Evolutionary conservation across 2,888 invertebrate genomes (phyloP), one percentile per base, ranked within the genome.

Genomic region (Mantis religiosa): DNA sequence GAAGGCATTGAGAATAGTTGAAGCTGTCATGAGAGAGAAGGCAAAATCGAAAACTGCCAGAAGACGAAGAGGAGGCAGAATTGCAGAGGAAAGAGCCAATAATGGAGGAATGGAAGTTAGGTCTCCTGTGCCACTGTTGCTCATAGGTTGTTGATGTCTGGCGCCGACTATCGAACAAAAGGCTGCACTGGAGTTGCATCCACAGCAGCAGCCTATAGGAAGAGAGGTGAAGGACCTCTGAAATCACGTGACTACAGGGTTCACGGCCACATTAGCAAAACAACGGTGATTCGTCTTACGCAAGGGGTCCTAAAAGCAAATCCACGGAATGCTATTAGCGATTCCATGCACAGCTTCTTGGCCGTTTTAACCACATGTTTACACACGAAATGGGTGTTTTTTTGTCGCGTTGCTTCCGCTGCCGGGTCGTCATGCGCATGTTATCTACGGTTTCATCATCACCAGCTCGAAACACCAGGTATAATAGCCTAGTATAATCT

Each of bases 201-300:
- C 54, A 71, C 54, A 25, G 54, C 54, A 71, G 54, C 54, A 71
- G 54, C 54, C 54, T 71, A 71, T 71, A 71, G 54, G 20, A 71
- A 25, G 54, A 71, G 81, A 82, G 87, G 81, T 87, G 87, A 87
- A 34, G 87, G 82, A 82, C 87, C 41, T 20, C 27, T 9, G 54
- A 8, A 15, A n/a, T 34, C 84, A 34, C 84, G 84, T 84, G 84
- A 84, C 41, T 30, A 30, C 25, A 86, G 54, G 28, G 87, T 82
- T 87, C 87, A 87, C 82, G 87, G 87, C 34, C 87, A 28, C 81
- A 82, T 82, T 86, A 82, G 87, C 87, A 82, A 87, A 87, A 82
- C 82, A 87, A 87, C 87, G 87, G 87, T 87, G 87, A 25, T 81
- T 86, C 81, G 54, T 71, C 54, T 71, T 71, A 71, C 54, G 54